Evolutionary conservation across 2,888 invertebrate species (phyloP), one percentile per base, ranked within the genome.

Genomic region (Rotaria sp.): DNA sequence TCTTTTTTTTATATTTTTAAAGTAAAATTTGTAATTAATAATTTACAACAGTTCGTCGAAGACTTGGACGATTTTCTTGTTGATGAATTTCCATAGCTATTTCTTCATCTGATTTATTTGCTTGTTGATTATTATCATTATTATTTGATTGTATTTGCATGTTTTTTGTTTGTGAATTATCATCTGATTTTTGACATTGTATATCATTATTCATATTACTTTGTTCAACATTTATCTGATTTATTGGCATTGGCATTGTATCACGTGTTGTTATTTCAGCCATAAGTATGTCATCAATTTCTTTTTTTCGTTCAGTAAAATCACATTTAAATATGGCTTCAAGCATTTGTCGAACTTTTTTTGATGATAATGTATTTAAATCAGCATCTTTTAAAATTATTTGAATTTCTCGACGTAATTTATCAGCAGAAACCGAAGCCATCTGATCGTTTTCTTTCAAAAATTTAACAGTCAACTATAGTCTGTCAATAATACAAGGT

Each of bases 211-310:
- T 10, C 26, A 55, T 4, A 8, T 5, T 26, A 55, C 1, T 55
- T 10, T 26, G 55, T 55, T 55, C 55, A 67, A 18, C 7, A 67
- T 18, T 18, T 67, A 18, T 50, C 3, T 50, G 18, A 50, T 50
- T 50, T 50, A 50, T 35, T 30, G 21, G 35, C 2, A 67, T 38
- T 67, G 67, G 67, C 38, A 8, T 35, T 67, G 21, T 67, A 67
- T 67, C 67, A 67, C 67, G 67, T 67, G 67, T 21, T 21, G 80
- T 80, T 41, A 80, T 80, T 80, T 80, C 80, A 3, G 80, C 38
- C 80, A 80, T 80, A n/a, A 80, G 80, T 13, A 80, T 80, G n/a
- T 80, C 80, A 45, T 80, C 80, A 45, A 80, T 80, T 80, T 80
- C 80, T 80, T 45, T 45, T 45, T 80, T 80, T 24, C 80, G 41